Base-by-base conservation (phyloP, 1,140 invertebrate species). In the Palaemon carinicauda region DNA sequence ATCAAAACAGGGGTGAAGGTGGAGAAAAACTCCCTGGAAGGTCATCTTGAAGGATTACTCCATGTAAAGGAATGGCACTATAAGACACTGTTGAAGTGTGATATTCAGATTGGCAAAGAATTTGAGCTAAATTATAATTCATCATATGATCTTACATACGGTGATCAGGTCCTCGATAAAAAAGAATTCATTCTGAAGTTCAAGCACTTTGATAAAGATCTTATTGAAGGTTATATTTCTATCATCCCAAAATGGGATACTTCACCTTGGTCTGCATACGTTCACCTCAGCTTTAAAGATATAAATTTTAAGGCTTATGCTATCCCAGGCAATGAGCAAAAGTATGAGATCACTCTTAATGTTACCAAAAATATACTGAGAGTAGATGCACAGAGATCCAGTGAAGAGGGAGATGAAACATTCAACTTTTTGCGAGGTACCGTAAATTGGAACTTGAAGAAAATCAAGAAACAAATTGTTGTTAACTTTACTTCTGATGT, bases 401-500 rank as follows among this genome's bases (percentile, higher is more conserved):
- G 19, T 56, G 65, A 54, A n/a, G 60, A 74, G n/a, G 77, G 56
- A 56, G 33, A 50, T 31, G 31, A 60, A 24, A 19, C 65, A 52
- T 86, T 80, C 52, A 52, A 53, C 54, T 50, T 80, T 31, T 51
- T 80, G 19, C 5, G 71, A 10, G 84, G 84, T 4, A 56, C 53
- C 4, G 24, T 86, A 0, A 80, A 31, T 65, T 86, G 84, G 84
- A 74, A 71, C 54, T 27, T 86, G 1, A 56, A 56, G 9, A 69
- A 29, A 24, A 41, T 51, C 10, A 80, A 69, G 27, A 78, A 74
- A 50, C 51, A 71, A 27, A 73, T 86, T 41, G 74, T 12, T n/a
- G 15, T 86, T 15, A 80, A 80, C 60, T 31, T 86, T 10, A 86
- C n/a, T 50, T 86, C 84, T 29, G 84, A 86, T 73, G 54, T 54